A percentile compares a stretch with the other conserved stretches of the same genome.
These are phyloP conservation scores for Trachelipus rathkii DNA, from an alignment of 1,140 invertebrate species.

Conservation along the genomic window DNA sequence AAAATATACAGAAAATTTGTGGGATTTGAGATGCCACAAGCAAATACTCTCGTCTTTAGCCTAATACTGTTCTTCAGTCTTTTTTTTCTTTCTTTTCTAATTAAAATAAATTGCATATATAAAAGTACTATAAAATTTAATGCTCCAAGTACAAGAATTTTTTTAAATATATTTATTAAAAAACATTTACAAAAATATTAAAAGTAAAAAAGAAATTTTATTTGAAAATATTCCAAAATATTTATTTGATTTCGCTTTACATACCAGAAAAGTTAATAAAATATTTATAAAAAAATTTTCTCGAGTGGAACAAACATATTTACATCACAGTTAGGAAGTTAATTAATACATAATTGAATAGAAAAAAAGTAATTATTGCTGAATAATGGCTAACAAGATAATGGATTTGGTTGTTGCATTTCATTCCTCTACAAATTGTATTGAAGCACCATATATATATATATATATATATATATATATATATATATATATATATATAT, in stretches of 20 bases:
- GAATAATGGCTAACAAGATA: background rate
- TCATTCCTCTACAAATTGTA: background rate
- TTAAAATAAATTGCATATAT: background rate
- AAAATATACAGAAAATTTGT: too few relatives aligned
- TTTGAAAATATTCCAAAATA: background rate
- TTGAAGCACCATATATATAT: background rate
- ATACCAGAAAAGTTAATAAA: background rate
- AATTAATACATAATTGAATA: background rate
- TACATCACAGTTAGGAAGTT: background rate
- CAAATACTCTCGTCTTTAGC: too few relatives aligned
- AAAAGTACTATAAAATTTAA: background rate
- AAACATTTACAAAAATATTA: background rate
- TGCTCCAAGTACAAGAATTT: background rate
- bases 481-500: slow-evolving; percentile 5
- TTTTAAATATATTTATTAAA: slow-evolving; percentile 1
- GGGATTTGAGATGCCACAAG: too few relatives aligned
- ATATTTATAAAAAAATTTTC: background rate
- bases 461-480: background rate
- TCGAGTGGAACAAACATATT: background rate
- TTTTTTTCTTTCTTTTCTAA: background rate
- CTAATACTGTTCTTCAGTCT: too few relatives aligned
- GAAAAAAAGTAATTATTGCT: background rate
- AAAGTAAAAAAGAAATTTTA: background rate
- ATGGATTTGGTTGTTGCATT: background rate
- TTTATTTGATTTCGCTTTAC: background rate